phyloP scores from a whole-genome alignment of 1,140 invertebrate species.

The Holotrichia oblita region DNA sequence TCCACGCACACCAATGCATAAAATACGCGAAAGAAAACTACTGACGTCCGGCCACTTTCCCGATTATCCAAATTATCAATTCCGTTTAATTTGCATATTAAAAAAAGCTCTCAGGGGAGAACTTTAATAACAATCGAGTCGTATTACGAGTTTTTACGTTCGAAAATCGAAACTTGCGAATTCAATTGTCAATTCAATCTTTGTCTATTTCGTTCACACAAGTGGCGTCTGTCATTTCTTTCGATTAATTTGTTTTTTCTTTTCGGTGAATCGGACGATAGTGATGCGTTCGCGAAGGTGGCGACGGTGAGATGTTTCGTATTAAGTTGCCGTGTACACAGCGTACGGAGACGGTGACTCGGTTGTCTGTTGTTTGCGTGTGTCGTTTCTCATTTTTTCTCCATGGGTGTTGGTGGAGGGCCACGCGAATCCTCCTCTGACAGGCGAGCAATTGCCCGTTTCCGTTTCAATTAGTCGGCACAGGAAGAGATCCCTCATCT shows the following conservation, averaged over 20 bases:
- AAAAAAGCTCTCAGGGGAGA: too few species aligned
- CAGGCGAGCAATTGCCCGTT: constrained; percentile 58
- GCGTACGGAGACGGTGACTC: background rate
- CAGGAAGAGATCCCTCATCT: constrained; percentile 62
- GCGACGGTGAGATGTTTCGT: background rate
- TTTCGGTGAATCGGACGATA: too few species aligned
- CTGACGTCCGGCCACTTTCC: constrained; percentile 14
- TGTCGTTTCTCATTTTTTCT: background rate
- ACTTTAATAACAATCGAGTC: too few species aligned
- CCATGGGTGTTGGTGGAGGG: constrained; percentile 47
- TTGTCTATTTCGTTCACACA: too few species aligned
- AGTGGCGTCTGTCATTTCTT: too few species aligned
- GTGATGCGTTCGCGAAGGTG: background rate
- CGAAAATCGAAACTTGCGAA: too few species aligned
- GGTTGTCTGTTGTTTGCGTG: background rate
- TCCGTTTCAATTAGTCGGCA: constrained; percentile 60
- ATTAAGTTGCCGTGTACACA: too few species aligned
- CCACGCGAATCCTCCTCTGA: constrained; percentile 54
- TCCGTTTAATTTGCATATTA: constrained; percentile 34
- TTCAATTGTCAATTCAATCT: too few species aligned
- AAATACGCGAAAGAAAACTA: too few species aligned
- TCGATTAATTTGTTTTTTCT: too few species aligned
- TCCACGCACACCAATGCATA: too few species aligned
- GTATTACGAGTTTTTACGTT: too few species aligned
- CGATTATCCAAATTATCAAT: constrained; percentile 36